phyloP scores from a whole-genome alignment of 1,140 invertebrate genomes.

The Philaenus spumarius region DNA sequence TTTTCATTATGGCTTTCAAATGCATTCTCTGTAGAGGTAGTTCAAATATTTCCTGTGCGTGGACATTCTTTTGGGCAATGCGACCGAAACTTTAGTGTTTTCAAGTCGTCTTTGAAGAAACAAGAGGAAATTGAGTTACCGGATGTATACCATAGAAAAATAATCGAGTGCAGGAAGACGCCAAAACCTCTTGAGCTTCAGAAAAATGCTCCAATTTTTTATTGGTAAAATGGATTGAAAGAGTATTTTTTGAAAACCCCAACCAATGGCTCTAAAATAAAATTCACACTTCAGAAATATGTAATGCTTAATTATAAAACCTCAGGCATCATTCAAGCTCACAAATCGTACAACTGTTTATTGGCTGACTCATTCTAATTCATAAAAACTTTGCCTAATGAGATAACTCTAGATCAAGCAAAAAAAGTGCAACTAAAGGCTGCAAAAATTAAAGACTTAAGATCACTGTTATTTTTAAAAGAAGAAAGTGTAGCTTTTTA shows the following conservation, averaged over 20 bases:
- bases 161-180: background rate
- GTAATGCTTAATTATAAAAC: background rate
- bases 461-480: background rate
- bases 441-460: background rate
- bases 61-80: conserved; percentile 24
- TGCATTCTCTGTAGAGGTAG: conserved; percentile 15
- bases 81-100: conserved; percentile 26
- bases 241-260: background rate
- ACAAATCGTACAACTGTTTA: background rate
- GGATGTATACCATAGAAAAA: background rate
- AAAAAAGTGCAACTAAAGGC: conserved; percentile 1
- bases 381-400: background rate
- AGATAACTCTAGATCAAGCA: too few species aligned
- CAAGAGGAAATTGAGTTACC: conserved; percentile 1
- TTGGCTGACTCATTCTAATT: background rate
- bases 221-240: conserved; percentile 3
- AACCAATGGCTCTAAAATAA: background rate
- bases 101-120: background rate
- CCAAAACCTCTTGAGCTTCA: background rate
- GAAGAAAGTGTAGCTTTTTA: conserved; percentile 5
- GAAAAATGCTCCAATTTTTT: background rate
- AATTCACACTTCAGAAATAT: conserved; percentile 4
- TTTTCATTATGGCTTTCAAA: conserved; percentile 10
- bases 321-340: background rate
- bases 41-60: conserved; percentile 23